Evolutionary conservation across 1,140 invertebrate species (phyloP), one percentile per base, ranked within the genome.

Genomic region (Lethocerus indicus): DNA sequence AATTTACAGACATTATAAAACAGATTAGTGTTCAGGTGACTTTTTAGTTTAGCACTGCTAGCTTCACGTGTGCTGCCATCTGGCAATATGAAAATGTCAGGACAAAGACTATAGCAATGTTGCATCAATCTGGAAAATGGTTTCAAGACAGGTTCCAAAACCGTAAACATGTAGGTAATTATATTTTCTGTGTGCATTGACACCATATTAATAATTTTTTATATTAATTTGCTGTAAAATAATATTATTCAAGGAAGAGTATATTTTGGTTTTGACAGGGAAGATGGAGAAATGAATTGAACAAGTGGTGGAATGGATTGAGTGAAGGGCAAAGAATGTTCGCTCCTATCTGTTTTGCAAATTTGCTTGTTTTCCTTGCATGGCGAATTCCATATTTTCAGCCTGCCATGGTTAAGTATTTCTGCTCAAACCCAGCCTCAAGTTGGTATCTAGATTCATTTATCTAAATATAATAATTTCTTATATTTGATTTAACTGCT

Each of bases 61-160:
- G 78, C 61, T 74, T 89, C 63, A 67, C 72, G 12, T 79, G 77
- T 36, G 82, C 79, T 60, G 73, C 83, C 18, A 82, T 92, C 52
- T 86, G 84, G 81, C 81, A 91, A 64, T 92, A 92, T 74, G 88
- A 94, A 67, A 76, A 73, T 57, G 70, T 87, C 58, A 67, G 83
- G 53, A 62, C 68, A 36, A 73, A 75, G 62, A 76, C 78, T 1
- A 60, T 72, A 23, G 67, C 63, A 14, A 67, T 76, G 55, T 64
- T 76, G 4, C 71, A 73, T 54, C 67, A 69, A 61, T 67, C 71
- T 36, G 61, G 69, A 13, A 63, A 59, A 25, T 74, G 70, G 68
- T 42, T 48, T 35, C 16, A 49, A 14, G 40, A 44, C 32, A 49
- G 48, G 36, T 27, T 46, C 28, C 28, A 43, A 20, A 16, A 47